A percentile compares a stretch with the other conserved stretches of the same genome.
Conservation (phyloP, 2,113 vertebrate genomes). For the Odocoileus virginianus region DNA sequence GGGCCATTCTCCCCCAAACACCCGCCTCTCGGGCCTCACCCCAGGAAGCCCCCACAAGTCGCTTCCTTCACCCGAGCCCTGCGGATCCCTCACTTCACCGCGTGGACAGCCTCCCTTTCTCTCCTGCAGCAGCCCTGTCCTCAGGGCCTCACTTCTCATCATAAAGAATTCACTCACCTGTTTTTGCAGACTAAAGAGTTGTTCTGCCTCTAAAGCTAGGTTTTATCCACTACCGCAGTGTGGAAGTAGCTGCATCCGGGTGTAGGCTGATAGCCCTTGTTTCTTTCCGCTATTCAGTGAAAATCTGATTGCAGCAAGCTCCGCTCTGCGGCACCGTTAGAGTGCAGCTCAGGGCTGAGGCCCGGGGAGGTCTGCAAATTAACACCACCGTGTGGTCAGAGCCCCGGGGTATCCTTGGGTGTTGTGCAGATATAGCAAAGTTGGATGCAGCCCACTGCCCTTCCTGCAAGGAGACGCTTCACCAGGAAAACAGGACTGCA, state of each 20-base stretch:
- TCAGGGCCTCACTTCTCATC: not conserved
- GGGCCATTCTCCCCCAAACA: not conserved
- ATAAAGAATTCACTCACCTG: not conserved
- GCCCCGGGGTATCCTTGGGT: too few species aligned
- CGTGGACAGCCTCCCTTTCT: not conserved
- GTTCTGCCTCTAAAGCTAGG: not conserved
- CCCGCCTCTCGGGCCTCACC: not conserved
- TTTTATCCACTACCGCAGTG: not conserved
- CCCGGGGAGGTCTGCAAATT: too few species aligned
- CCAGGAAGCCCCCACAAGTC: not conserved
- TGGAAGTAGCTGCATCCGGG: not conserved
- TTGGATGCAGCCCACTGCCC: not conserved
- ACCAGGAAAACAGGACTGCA: not conserved
- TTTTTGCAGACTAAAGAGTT: not conserved
- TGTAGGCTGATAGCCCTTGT: not conserved
- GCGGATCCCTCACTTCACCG: not conserved
- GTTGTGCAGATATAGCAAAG: not conserved
- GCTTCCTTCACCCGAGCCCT: not conserved
- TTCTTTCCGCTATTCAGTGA: not conserved
- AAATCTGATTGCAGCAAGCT: not conserved
- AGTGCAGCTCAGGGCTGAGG: not conserved
- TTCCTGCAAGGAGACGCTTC: not conserved
- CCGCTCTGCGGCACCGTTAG: fast-evolving
- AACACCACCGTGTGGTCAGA: not conserved
- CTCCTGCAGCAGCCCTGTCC: not conserved